Evolutionary conservation across 2,113 vertebrate genomes (phyloP).

Genomic region (Oenanthe oenanthe): DNA sequence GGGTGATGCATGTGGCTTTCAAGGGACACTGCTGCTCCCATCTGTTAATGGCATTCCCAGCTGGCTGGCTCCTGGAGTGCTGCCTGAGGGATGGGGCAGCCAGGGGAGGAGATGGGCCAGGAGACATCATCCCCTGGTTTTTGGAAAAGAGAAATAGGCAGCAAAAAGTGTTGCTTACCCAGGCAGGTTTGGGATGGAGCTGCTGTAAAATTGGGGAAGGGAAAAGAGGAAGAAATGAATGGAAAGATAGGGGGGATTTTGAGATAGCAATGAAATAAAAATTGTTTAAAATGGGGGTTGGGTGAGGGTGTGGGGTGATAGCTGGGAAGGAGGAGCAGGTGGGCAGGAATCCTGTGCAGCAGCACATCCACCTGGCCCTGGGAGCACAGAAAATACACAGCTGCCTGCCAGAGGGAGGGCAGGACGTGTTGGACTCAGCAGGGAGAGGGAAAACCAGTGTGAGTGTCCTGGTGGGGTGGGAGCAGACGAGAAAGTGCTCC

Average conservation of each 20-base stretch:
- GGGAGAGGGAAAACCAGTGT: neutral
- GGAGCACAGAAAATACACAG: neutral
- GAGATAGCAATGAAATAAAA: neutral
- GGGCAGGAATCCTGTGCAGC: neutral
- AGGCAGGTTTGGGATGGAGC: neutral
- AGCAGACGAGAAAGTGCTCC: neutral
- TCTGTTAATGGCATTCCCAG: constrained; percentile 75
- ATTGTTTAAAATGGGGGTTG: neutral
- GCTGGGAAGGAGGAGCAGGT: neutral
- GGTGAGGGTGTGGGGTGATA: neutral
- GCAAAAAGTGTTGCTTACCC: neutral
- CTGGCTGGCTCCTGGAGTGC: constrained; percentile 51
- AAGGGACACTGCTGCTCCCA: constrained; percentile 72
- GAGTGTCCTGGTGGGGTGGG: neutral
- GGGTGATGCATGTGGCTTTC: constrained; percentile 81
- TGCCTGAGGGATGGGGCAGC: constrained; percentile 53
- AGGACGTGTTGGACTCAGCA: neutral
- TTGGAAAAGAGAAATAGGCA: neutral
- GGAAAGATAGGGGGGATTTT: neutral
- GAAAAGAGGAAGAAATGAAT: neutral
- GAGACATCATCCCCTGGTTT: neutral
- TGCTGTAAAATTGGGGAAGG: neutral
- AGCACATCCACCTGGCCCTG: neutral
- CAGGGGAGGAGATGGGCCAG: constrained; percentile 57
- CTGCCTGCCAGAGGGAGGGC: neutral